Evolutionary conservation across 2,888 invertebrate genomes (phyloP).

Genomic region (Lordiphosa fenestrarum): DNA sequence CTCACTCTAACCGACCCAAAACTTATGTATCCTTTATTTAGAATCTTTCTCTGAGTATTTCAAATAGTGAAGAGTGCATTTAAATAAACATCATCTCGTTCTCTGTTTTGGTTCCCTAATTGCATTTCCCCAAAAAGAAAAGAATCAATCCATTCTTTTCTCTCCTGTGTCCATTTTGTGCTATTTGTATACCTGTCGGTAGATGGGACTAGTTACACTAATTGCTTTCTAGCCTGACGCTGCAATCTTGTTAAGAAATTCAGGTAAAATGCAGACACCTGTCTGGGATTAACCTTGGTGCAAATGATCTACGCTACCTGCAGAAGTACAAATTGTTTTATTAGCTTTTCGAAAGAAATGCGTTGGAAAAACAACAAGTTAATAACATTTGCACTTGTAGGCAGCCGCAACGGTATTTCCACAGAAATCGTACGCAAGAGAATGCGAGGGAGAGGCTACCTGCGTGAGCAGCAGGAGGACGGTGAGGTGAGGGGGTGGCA

Average conservation of each 20-base stretch:
- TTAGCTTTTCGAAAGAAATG: slow-evolving; percentile 47
- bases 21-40: too few species aligned
- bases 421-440: slow-evolving; percentile 15
- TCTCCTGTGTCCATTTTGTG: too few species aligned
- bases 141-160: too few species aligned
- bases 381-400: slow-evolving; percentile 31
- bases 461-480: slow-evolving; percentile 1
- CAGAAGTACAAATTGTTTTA: slow-evolving; percentile 51
- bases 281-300: slow-evolving; percentile 61
- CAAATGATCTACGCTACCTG: slow-evolving; percentile 37
- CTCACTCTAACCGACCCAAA: too few species aligned
- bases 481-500: slow-evolving; percentile 20
- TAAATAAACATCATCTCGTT: too few species aligned
- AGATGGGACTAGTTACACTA: slow-evolving; percentile 51
- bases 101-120: neutral
- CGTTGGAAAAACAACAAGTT: slow-evolving; percentile 10
- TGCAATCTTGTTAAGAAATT: slow-evolving; percentile 62
- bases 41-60: neutral
- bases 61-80: neutral
- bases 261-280: slow-evolving; percentile 51
- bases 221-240: slow-evolving; percentile 51
- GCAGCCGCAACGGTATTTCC: slow-evolving; percentile 14
- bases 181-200: too few species aligned
- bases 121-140: neutral
- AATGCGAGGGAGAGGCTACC: slow-evolving; percentile 11